Conservation (phyloP, 2,113 vertebrate genomes). For the Recurvirostra avosetta region DNA sequence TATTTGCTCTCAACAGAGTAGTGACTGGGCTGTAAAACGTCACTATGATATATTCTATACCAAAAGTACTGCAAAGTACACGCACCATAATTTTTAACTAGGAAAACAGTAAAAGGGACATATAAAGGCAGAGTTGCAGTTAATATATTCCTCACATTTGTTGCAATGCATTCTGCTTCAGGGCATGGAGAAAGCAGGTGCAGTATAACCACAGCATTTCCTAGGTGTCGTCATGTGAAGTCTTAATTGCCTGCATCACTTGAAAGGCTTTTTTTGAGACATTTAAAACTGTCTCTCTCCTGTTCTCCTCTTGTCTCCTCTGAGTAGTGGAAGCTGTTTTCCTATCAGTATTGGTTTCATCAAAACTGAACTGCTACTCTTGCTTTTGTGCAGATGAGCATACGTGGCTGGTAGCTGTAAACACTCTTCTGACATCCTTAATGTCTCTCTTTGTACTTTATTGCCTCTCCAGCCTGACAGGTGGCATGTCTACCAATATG, state of each 20-base stretch:
- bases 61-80: background rate
- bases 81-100: background rate
- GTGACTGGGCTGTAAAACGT: background rate
- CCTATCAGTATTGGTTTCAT: background rate
- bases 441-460: background rate
- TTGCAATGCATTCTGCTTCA: background rate
- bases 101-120: background rate
- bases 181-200: background rate
- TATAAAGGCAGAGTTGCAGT: background rate
- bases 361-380: background rate
- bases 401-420: background rate
- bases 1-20: background rate
- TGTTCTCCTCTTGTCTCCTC: background rate
- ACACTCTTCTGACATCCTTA: background rate
- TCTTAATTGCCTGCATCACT: background rate
- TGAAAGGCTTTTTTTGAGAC: background rate
- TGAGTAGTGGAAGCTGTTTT: slow-evolving; percentile 14
- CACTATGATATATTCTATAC: background rate
- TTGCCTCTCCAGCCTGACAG: background rate
- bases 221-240: background rate
- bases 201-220: background rate
- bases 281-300: background rate
- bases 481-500: background rate
- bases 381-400: background rate
- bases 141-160: background rate